Base-by-base conservation (phyloP, 2,888 invertebrate genomes). In the Metallyticus violacea region DNA sequence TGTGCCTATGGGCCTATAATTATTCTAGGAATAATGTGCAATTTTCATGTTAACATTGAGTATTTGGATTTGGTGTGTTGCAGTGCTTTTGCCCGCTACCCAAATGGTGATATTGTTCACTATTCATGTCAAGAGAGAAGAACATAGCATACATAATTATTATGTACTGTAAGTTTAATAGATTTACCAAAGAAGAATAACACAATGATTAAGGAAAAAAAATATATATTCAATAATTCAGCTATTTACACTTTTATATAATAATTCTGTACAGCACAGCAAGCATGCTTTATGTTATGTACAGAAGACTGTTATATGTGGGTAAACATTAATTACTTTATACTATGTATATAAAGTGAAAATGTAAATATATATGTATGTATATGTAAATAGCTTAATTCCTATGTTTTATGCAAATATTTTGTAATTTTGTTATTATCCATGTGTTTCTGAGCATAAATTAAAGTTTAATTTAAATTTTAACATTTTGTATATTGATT, bases 11-110 rank as follows among this genome's bases (percentile, higher is more conserved):
- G n/a, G n/a, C n/a, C n/a, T n/a, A n/a, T n/a, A n/a, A n/a, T n/a
- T n/a, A n/a, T n/a, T n/a, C n/a, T n/a, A n/a, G n/a, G n/a, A n/a
- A n/a, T n/a, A n/a, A n/a, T n/a, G n/a, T n/a, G n/a, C n/a, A n/a
- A n/a, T n/a, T n/a, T n/a, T n/a, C n/a, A n/a, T n/a, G n/a, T n/a
- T n/a, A n/a, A n/a, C n/a, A n/a, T n/a, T n/a, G n/a, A n/a, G n/a
- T n/a, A n/a, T n/a, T n/a, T n/a, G n/a, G n/a, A n/a, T 79, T 83
- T 78, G 79, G 22, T 81, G 5, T 85, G 85, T 93, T 94, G 88
- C 92, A 96, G 98, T 93, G 98, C 99, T 28, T 97, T 99, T 92
- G 97, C 98, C 6, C 94, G 98, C 81, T 97, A 97, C 92, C 97
- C 98, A 1, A 97, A 96, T 91, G 98, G 98, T 2, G 96, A 97